Conservation (phyloP, 2,113 vertebrate genomes). For the Microtus pennsylvanicus region DNA sequence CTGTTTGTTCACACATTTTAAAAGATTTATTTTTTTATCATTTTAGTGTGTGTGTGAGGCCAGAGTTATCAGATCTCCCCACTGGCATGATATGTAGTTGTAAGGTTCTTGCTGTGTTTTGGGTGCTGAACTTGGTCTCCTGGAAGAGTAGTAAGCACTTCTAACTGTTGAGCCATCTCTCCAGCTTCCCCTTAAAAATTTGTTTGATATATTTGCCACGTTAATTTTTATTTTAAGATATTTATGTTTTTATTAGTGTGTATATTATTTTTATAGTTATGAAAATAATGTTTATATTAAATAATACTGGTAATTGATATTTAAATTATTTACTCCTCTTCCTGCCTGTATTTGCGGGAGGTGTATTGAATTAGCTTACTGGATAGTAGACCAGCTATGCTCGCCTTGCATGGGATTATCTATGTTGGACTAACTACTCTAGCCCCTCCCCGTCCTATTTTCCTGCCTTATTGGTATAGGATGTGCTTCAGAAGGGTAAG, state of each 20-base stretch:
- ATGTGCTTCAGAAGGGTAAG: neutral
- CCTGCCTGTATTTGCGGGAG: neutral
- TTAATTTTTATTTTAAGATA: neutral
- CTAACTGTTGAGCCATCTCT: neutral
- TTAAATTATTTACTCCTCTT: neutral
- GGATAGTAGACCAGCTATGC: neutral
- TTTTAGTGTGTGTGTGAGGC: neutral
- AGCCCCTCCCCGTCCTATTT: fast-evolving
- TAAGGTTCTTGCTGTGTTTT: neutral
- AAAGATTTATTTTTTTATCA: neutral
- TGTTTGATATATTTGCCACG: neutral
- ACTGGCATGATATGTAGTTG: neutral
- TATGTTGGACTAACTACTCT: neutral
- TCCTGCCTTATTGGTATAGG: neutral
- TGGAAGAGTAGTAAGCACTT: neutral
- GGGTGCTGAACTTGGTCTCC: neutral
- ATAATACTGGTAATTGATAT: neutral
- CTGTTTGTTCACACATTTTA: neutral
- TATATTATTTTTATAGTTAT: neutral
- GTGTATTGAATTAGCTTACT: neutral
- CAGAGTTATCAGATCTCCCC: neutral
- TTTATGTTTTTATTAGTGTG: neutral
- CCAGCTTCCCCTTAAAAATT: neutral
- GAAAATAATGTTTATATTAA: slow-evolving; percentile 1
- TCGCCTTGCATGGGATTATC: neutral